Evolutionary conservation across 2,113 vertebrate genomes (phyloP).

Genomic region (Pelecanoides urinatrix): DNA sequence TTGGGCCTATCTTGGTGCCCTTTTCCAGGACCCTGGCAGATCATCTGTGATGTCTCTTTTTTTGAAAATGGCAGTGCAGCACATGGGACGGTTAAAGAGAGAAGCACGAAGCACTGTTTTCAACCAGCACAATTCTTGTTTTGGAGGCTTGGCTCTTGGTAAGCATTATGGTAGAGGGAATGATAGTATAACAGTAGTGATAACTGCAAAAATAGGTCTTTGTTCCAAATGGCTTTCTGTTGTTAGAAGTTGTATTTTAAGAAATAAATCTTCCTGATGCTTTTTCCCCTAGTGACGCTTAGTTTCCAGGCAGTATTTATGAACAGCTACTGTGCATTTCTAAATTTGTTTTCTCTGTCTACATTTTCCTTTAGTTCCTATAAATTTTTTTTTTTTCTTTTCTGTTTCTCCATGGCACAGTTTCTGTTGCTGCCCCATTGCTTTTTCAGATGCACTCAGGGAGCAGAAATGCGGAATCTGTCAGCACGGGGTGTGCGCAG

Average conservation of each 20-base stretch:
- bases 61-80: not conserved
- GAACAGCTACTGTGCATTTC: not conserved
- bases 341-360: not conserved
- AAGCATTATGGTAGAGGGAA: not conserved
- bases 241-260: slow-evolving; percentile 33
- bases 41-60: fast-evolving
- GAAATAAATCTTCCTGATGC: slow-evolving; percentile 10
- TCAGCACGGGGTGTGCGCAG: not conserved
- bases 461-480: not conserved
- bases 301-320: slow-evolving; percentile 24
- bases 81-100: not conserved
- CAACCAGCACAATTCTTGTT: not conserved
- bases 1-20: not conserved
- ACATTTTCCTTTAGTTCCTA: not conserved
- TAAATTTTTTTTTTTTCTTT: not conserved
- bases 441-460: not conserved
- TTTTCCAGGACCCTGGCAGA: not conserved
- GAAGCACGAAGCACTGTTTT: not conserved
- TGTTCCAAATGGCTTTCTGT: slow-evolving; percentile 13
- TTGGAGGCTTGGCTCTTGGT: not conserved
- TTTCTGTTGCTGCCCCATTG: not conserved
- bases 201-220: slow-evolving; percentile 16
- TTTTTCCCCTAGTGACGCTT: not conserved
- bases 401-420: not conserved
- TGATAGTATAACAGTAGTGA: not conserved